Evolutionary conservation across 35 echinoderm and acorn worm species (phyloP), one percentile per base, ranked within the genome.

Genomic region (Hemicentrotus pulcherrimus): DNA sequence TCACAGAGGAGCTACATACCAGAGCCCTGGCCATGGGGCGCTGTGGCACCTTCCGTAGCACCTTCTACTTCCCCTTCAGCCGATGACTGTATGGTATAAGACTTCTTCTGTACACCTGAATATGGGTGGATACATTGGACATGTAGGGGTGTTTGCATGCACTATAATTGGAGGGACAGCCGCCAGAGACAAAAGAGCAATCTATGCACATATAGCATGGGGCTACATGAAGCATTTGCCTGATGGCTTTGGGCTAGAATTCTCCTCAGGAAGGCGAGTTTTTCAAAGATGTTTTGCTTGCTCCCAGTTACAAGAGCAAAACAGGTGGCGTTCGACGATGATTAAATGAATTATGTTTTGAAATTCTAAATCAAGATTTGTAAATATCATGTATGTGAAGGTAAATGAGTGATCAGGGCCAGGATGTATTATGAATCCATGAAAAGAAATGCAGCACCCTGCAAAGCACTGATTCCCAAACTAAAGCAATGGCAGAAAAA

Each of bases 91-190:
- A 95, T 95, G 24, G 94, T 95, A 91, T 89, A 95, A 31, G 94
- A 95, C 33, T 19, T 95, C 94, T 95, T 95, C 94, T 55, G 94
- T 91, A 59, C 47, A 48, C 94, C 94, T 95, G 87, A 50, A 95
- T 88, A 91, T 95, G 86, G 32, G 46, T 48, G 60, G 6, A 78
- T 78, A 78, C 70, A 94, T 94, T 94, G 59, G n/a, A 94, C 32
- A 86, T 41, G 31, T 85, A 45, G 94, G 94, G 94, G 58, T 86
- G 58, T 78, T 78, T 94, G 94, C 94, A 94, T 78, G 94, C 94
- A 86, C 31, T 48, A 85, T n/a, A 14, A 61, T 24, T 9, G n/a
- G 46, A 95, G 91, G 91, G 91, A 93, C 91, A 58, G 88, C 32
- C 24, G n/a, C 65, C 65, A 78, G 3, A 78, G 24, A 78, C 65